Base-by-base conservation (phyloP, 2,888 invertebrate genomes). In the Rhodophaea formosa region DNA sequence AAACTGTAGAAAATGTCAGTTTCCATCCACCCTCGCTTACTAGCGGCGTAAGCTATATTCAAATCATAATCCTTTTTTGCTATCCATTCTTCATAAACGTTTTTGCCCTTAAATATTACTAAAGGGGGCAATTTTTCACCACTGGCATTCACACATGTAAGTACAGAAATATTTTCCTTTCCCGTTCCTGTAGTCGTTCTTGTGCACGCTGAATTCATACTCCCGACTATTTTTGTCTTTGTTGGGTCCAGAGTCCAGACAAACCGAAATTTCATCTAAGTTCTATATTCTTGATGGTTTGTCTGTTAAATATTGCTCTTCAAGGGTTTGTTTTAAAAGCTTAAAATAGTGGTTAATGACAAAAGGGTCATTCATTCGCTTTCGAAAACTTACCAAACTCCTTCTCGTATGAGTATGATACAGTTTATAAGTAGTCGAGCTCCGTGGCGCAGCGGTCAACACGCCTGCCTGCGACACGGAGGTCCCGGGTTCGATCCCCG, bases 11-110 rank as follows among this genome's bases (percentile, higher is more conserved):
- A 80, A 10, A 75, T 74, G n/a, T 66, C 63, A n/a, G 65, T 69
- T 17, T 72, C 74, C 70, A 72, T 77, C 75, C 74, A 75, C 0
- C 81, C 77, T 7, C 68, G 73, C 16, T 42, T 61, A 32, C 74
- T 77, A 3, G 58, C 53, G 1, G 58, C 59, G 53, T 61, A 61
- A 10, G 59, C 17, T 1, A 63, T 8, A 1, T 63, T 43, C 43
- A 63, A 63, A 52, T 61, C 61, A 32, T 58, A 56, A 15, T 64
- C 53, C 14, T 62, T 59, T 29, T 53, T 44, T 7, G 32, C 29
- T 43, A 61, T 61, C 58, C 58, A 61, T 35, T 62, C 7, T 32
- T 68, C 60, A 39, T 59, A 68, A 10, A 65, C 42, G 43, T 62
- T 8, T 60, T 68, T 66, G 17, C 61, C 65, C 54, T 66, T 64